These are phyloP conservation scores for Oscheius myriophilus DNA, from an alignment of 2,888 invertebrate genomes.

Conservation along the genomic window DNA sequence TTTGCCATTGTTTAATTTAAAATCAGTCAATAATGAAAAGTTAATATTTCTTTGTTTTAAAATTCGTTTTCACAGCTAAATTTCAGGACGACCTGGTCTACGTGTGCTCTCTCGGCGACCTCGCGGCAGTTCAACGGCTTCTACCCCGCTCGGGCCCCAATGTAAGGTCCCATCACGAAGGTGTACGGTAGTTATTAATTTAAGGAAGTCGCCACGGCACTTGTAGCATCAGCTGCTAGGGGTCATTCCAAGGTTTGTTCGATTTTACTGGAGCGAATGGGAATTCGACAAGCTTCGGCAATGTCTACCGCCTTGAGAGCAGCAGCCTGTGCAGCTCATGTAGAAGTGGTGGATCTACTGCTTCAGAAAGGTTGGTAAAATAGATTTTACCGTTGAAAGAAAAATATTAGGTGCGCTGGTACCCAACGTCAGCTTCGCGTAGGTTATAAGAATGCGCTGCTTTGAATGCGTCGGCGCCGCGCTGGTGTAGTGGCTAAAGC, in stretches of 20 bases:
- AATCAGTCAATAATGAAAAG: too few species aligned
- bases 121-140: constrained; percentile 4
- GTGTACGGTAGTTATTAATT: not conserved
- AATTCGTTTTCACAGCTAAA: too few species aligned
- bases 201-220: constrained; percentile 39
- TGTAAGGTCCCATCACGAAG: not conserved
- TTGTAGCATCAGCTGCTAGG: constrained; percentile 47
- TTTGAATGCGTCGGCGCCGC: not conserved
- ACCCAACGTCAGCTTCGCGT: too few species aligned
- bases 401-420: too few species aligned
- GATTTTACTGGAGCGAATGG: not conserved
- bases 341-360: constrained; percentile 53
- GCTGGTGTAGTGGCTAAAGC: too few species aligned
- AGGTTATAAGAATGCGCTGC: not conserved
- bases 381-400: too few species aligned
- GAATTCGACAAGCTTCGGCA: not conserved
- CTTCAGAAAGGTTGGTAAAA: constrained; percentile 42
- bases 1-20: too few species aligned
- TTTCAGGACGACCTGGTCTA: constrained; percentile 56
- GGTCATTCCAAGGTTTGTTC: constrained; percentile 45
- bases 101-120: constrained; percentile 47
- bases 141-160: constrained; percentile 1
- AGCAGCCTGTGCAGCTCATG: constrained; percentile 55
- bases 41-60: too few species aligned
- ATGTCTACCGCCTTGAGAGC: constrained; percentile 56